Evolutionary conservation across 2,113 vertebrate species (phyloP), one percentile per base, ranked within the genome.

Genomic region (Ceratotherium simum): DNA sequence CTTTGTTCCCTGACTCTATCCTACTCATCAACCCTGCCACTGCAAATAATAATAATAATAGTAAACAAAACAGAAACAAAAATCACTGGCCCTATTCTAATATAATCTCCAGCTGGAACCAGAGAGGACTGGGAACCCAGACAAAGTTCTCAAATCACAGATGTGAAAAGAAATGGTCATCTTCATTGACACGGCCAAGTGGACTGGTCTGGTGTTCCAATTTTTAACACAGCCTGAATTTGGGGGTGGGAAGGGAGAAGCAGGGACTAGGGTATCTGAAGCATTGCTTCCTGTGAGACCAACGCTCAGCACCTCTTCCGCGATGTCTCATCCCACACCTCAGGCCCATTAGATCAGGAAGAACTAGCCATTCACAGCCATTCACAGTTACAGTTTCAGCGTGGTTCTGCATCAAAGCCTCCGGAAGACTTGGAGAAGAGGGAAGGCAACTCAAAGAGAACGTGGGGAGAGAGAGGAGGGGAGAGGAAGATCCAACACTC

Each of bases 401-500:
- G 0, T 5, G 48, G 93, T 75, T 98, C 69, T 91, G 42, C 29
- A 54, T 80, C 93, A 80, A 94, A 93, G 90, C 60, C 54, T 83
- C 27, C 31, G 48, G 31, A 51, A 13, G 39, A 29, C 62, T 78
- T 58, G 76, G 72, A 51, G 80, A 95, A 91, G 65, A 62, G 67
- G 83, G 58, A 23, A 2, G 85, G 46, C 21, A 36, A 33, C 69
- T 42, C 39, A n/a, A 1, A 12, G 85, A 91, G 78, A 91, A 97
- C 64, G 89, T 29, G 33, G 29, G 6, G 21, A 4, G 0, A 48
- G 31, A 91, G 33, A 91, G 67, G 33, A 96, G 83, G 76, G 58
- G 65, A 29, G 93, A 94, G 14, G 23, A 62, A 96, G 89, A 90
- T 46, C 95, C 17, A 0, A 58, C 17, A 83, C 91, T 97, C 96